Conservation (phyloP, 2,113 vertebrate species). For the Rhinichthys klamathensis region DNA sequence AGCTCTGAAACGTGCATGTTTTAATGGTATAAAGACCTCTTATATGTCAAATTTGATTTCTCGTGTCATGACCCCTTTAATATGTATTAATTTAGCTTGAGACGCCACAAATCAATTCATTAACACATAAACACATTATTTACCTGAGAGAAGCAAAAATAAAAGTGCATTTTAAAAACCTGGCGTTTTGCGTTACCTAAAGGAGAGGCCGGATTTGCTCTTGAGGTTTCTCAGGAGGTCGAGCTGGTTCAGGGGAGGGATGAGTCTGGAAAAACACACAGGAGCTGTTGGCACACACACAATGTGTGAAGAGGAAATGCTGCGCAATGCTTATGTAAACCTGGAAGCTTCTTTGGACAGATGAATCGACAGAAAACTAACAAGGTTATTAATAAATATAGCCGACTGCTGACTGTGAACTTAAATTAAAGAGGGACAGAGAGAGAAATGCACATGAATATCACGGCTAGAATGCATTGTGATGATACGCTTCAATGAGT, state of each 20-base stretch:
- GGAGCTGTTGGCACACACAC: not conserved
- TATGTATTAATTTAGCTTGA: not conserved
- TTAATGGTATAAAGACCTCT: too few relatives aligned
- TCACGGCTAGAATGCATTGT: too few relatives aligned
- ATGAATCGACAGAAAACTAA: not conserved
- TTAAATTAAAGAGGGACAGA: not conserved
- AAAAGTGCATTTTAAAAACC: not conserved
- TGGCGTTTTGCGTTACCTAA: conserved; percentile 80
- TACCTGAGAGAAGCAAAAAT: not conserved
- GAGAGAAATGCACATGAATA: not conserved
- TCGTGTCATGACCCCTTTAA: too few relatives aligned
- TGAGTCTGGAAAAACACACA: conserved; percentile 78
- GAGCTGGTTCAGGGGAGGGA: conserved; percentile 95
- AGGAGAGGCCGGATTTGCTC: conserved; percentile 95
- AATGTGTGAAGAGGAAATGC: conserved; percentile 10
- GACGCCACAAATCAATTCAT: not conserved
- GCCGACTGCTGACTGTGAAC: not conserved
- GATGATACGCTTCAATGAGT: too few relatives aligned
- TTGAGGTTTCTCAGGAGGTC: conserved; percentile 95
- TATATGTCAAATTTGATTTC: too few relatives aligned
- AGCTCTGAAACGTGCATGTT: too few relatives aligned
- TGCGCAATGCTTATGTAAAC: not conserved
- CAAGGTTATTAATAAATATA: conserved; percentile 3
- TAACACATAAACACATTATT: not conserved
- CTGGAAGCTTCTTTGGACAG: not conserved